Conservation (phyloP, 2,113 vertebrate species). For the Callocephalon fimbriatum region DNA sequence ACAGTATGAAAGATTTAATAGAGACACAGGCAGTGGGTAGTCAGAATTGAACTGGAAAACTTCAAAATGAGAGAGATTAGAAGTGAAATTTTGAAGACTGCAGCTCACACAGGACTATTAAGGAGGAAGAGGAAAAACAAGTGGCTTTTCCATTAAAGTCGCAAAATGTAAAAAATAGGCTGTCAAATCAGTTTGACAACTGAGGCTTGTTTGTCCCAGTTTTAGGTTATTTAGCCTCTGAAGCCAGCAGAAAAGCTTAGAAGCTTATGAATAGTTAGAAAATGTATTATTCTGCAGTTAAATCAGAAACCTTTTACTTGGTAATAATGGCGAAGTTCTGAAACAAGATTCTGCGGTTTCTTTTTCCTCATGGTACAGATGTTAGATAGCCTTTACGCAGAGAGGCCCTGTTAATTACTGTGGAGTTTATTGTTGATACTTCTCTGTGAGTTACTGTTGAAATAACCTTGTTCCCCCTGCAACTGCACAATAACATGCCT, state of each 20-base stretch:
- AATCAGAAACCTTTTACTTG: background rate
- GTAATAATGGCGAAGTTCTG: background rate
- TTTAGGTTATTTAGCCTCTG: conserved; percentile 47
- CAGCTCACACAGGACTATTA: background rate
- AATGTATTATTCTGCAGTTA: background rate
- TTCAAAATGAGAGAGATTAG: conserved; percentile 30
- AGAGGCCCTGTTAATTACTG: background rate
- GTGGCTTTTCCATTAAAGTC: conserved; percentile 40
- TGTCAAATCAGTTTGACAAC: conserved; percentile 46
- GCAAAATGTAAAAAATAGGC: conserved; percentile 32
- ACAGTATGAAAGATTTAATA: conserved; percentile 54
- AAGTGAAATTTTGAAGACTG: conserved; percentile 54
- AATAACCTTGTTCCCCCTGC: background rate
- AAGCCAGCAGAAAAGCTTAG: conserved; percentile 32
- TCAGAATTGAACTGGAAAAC: background rate
- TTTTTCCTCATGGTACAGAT: background rate
- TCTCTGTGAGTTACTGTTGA: background rate
- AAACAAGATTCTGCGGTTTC: background rate
- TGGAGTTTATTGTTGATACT: background rate
- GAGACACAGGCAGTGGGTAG: background rate
- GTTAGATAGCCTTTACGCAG: background rate
- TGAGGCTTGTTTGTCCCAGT: conserved; percentile 47
- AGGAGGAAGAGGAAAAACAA: conserved; percentile 29
- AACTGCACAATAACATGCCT: background rate
- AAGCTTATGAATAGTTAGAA: conserved; percentile 32